Base-by-base conservation (phyloP, 1,140 invertebrate genomes). In the Euschistus heros region DNA sequence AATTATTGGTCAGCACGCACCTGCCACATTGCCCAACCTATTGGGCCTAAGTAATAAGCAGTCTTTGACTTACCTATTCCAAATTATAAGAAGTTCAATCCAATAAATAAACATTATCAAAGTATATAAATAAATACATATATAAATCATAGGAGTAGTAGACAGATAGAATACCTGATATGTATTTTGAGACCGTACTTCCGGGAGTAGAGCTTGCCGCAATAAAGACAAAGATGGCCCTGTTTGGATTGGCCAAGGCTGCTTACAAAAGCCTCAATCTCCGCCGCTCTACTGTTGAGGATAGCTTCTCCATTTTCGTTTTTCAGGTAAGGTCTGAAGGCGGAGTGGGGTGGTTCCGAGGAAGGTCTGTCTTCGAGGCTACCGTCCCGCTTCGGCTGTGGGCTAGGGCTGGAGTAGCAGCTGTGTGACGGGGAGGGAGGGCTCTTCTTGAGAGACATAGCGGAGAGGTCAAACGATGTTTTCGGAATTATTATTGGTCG, bases 151-250 rank as follows among this genome's bases (percentile, higher is more conserved):
- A n/a, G 26, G n/a, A 52, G 33, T 47, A 18, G 17, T 65, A 33
- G 15, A 47, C 15, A 24, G 18, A 2, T 64, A 62, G 68, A 68
- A 66, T 70, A 78, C 73, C 88, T 82, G 18, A 94, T 88, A 75
- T 96, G 93, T 67, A 95, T 95, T 77, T 94, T 95, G 0, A 96
- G 79, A 1, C 92, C 92, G 72, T 95, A 95, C 72, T 92, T 92
- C 44, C 92, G 80, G 0, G 91, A 93, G 72, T 95, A 95, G 10
- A 91, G 77, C 73, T 94, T 94, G 2, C 89, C 89, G 73, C 91
- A 94, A 73, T 90, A 93, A 2, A 91, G 78, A 72, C 91, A 94
- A 7, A 87, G 75, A 71, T 92, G 89, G 0, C 89, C 89, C 70
- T 84, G 81, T 68, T 84, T 84, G 5, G 84, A 84, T 69, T 86